Conservation (phyloP, 2,888 invertebrate species). For the Folsomia candida region DNA sequence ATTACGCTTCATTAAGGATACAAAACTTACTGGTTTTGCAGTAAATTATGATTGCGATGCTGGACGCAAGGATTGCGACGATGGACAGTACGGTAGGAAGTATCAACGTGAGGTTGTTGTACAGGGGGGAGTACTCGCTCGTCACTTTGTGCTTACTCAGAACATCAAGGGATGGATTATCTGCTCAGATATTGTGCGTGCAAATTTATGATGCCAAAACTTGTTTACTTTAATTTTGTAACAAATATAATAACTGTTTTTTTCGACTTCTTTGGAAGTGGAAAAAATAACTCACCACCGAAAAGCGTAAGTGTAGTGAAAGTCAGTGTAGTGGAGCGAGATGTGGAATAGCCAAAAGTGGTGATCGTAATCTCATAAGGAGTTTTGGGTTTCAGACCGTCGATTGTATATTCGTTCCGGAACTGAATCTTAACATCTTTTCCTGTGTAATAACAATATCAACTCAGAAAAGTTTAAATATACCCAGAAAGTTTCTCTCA, state of each 20-base stretch:
- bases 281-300: conserved; percentile 44
- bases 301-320: conserved; percentile 46
- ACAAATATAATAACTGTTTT: too few species aligned
- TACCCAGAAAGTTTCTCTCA: conserved; percentile 14
- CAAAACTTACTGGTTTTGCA: conserved; percentile 46
- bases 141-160: conserved; percentile 47
- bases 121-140: conserved; percentile 44
- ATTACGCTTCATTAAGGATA: too few species aligned
- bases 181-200: too few species aligned
- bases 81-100: conserved; percentile 40
- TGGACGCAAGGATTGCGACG: conserved; percentile 39
- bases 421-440: conserved; percentile 46
- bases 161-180: conserved; percentile 36
- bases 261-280: neutral
- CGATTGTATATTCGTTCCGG: conserved; percentile 43
- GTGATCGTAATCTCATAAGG: conserved; percentile 45
- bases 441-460: conserved; percentile 20
- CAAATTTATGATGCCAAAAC: too few species aligned
- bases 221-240: too few species aligned
- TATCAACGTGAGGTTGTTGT: conserved; percentile 43
- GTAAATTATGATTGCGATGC: conserved; percentile 40
- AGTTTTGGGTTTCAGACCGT: conserved; percentile 43
- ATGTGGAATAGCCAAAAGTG: conserved; percentile 43
- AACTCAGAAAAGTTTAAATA: neutral
- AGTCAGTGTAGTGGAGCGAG: conserved; percentile 39